Percentiles rank a stretch among this genome's conserved stretches.
These are phyloP conservation scores for Drosophila kanapiae DNA, from an alignment of 1,140 invertebrate species.

Conservation along the genomic window DNA sequence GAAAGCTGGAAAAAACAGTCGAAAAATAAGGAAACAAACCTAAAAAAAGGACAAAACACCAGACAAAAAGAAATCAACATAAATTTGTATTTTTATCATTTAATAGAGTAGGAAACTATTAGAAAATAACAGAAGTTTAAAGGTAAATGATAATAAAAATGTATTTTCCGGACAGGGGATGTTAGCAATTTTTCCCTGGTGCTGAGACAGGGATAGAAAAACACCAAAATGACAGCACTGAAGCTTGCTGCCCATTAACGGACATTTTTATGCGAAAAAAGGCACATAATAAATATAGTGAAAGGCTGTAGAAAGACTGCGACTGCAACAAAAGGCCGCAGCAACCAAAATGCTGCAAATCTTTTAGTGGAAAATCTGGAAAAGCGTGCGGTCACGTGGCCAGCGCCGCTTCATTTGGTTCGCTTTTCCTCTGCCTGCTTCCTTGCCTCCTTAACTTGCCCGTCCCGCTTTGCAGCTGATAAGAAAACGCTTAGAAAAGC, in stretches of 20 bases:
- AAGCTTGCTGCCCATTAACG: conserved; percentile 53
- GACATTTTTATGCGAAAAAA: conserved; percentile 32
- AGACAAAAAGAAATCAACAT: too few species aligned
- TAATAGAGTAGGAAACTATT: too few species aligned
- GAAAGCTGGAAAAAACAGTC: too few species aligned
- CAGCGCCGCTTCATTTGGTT: conserved; percentile 26
- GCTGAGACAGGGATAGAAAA: too few species aligned
- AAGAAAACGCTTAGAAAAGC: conserved; percentile 83
- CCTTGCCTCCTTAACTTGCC: background rate
- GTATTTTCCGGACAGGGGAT: too few species aligned
- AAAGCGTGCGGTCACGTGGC: conserved; percentile 73
- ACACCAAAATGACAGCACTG: too few species aligned
- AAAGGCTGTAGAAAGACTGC: conserved; percentile 2
- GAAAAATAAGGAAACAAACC: too few species aligned
- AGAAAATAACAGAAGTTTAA: too few species aligned
- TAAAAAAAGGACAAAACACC: too few species aligned
- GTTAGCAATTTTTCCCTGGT: too few species aligned
- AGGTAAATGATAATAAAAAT: too few species aligned
- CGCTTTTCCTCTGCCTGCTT: background rate
- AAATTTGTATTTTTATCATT: too few species aligned
- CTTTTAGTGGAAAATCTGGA: conserved; percentile 78
- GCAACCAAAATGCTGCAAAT: conserved; percentile 60
- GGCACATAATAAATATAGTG: conserved; percentile 1
- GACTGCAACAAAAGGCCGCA: conserved; percentile 51
- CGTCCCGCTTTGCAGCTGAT: conserved; percentile 40